phyloP scores from a whole-genome alignment of 30 jellyfish, hydroid and myxozoan species.

The Turritopsis dohrnii region DNA sequence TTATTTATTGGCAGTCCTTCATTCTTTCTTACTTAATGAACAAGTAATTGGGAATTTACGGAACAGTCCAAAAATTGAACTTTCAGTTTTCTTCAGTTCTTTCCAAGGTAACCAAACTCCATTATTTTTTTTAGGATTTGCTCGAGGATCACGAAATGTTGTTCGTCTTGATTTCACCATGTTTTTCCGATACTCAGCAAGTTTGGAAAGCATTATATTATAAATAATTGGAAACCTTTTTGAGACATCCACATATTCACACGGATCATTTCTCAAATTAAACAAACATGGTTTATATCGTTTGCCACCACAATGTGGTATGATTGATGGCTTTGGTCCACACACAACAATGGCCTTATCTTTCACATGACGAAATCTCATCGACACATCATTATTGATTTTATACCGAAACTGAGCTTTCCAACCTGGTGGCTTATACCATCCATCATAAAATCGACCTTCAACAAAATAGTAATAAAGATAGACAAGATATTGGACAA shows the following conservation, averaged over 20 bases:
- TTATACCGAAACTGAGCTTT: neutral
- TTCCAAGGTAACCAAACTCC: conserved; percentile 96
- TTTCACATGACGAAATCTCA: neutral
- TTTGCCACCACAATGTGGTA: conserved; percentile 43
- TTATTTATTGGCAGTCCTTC: too few species aligned
- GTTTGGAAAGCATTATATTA: conserved; percentile 31
- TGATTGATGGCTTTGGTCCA: conserved; percentile 57
- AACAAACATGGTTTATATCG: conserved; percentile 61
- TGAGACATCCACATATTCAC: conserved; percentile 63
- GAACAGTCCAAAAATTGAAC: neutral
- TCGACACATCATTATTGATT: neutral
- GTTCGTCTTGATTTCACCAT: conserved; percentile 67
- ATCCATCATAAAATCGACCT: conserved; percentile 41
- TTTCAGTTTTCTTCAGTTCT: neutral
- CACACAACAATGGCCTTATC: conserved; percentile 39
- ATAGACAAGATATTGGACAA: neutral
- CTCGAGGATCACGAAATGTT: conserved; percentile 62
- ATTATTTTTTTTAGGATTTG: conserved; percentile 64
- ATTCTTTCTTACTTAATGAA: neutral
- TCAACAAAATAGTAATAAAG: neutral
- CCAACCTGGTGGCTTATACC: conserved; percentile 82
- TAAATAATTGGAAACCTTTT: conserved; percentile 17
- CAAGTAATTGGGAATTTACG: neutral
- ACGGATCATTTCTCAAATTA: conserved; percentile 55
- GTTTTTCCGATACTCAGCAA: conserved; percentile 43